Base-by-base conservation (phyloP, 1,140 invertebrate genomes). In the Drosophila lacertosa region DNA sequence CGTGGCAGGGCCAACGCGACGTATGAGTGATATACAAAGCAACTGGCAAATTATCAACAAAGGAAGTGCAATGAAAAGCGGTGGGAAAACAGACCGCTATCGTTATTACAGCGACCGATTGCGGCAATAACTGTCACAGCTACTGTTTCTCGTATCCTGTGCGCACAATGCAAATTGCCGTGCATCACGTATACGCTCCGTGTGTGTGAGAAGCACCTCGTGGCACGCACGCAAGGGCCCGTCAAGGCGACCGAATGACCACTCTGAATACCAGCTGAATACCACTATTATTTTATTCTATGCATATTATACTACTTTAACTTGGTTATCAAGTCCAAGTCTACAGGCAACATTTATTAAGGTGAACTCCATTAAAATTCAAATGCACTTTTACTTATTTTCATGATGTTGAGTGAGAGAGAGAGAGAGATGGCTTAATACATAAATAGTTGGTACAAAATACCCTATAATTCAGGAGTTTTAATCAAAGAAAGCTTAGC, bases 21-120 rank as follows among this genome's bases (percentile, higher is more conserved):
- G 66, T 74, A 65, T 71, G 62, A 71, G 62, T 71, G 68, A 71
- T 71, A 66, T 71, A 66, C 62, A 59, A 63, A 63, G 65, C 45
- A 7, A 32, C 15, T 32, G 3, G 26, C 29, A 15, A 64, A 64
- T 18, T 20, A 51, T 16, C 26, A 55, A 70, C 59, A 65, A 70
- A 70, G 65, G 65, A 67, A 62, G 39, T 51, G 40, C 62, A 11
- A 33, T 54, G 35, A 18, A 45, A 44, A 13, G 48, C 15, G 20
- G 11, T 53, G 68, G 60, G 60, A 65, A 71, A 64, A 47, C 42
- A 24, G n/a, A 16, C 32, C 29, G 53, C 37, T 42, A 64, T 39
- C 53, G 22, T 10, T 22, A 64, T 55, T 55, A 58, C 45, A 29
- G 35, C 24, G 37, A 18, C 11, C 15, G 16, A 16, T 33, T 26